Conservation (phyloP, 2,113 vertebrate genomes). For the Cacatua alba region DNA sequence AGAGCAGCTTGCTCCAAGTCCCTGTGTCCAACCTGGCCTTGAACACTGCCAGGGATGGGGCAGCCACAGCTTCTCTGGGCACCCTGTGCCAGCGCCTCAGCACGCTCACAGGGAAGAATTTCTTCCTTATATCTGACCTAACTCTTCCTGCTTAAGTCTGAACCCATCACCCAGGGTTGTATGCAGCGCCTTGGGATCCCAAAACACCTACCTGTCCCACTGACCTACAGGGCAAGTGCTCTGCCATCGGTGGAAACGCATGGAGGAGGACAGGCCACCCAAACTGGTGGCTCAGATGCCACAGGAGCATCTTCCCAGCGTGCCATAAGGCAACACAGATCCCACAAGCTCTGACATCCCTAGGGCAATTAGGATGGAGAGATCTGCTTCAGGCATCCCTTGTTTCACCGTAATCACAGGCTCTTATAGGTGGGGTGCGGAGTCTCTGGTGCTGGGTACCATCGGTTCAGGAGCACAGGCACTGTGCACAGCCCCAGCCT, state of each 20-base stretch:
- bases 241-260: rapidly evolving
- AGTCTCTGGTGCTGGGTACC: not conserved
- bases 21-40: not conserved
- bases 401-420: not conserved
- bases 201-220: not conserved
- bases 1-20: not conserved
- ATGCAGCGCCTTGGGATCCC: rapidly evolving
- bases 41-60: not conserved
- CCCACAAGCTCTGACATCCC: not conserved
- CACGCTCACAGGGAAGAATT: too few relatives aligned
- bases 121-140: too few relatives aligned
- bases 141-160: not conserved
- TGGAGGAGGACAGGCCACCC: not conserved
- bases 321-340: not conserved
- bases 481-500: not conserved
- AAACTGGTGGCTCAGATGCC: not conserved
- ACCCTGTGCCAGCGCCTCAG: not conserved
- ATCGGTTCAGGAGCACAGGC: rapidly evolving
- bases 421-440: not conserved
- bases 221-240: not conserved
- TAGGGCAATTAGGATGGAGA: not conserved
- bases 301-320: rapidly evolving
- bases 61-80: too few relatives aligned
- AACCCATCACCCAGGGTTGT: not conserved
- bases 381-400: not conserved